Base-by-base conservation (phyloP, 2,113 vertebrate species). In the Dascyllus trimaculatus region DNA sequence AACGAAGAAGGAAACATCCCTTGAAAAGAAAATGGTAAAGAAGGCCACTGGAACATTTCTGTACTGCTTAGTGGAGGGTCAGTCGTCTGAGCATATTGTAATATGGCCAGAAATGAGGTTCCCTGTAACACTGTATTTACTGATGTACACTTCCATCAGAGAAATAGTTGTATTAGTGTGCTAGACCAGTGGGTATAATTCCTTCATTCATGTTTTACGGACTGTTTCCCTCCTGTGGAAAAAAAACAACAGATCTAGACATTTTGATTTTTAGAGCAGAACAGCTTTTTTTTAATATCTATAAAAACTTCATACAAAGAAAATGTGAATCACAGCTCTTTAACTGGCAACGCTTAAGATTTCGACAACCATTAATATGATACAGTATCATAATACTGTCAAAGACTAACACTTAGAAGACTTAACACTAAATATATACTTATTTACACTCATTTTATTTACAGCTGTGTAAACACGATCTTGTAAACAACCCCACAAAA, bases 301-400 rank as follows among this genome's bases (percentile, higher is more conserved):
- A 80, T 85, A 82, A 88, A 91, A 87, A 53, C 25, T 4, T 35
- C 18, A 68, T 74, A 72, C 35, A 84, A 90, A 87, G 51, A 82
- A 89, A 90, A 83, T 54, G 25, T 32, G 68, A 81, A 62, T 72
- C 5, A 75, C 74, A 78, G 29, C 46, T 82, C 3, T 61, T 67
- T 52, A 86, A 87, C 84, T 43, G 51, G 74, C 52, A 86, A 85
- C 59, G 80, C 26, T 52, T 51, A 40, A 73, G 24, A 13, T 72
- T 78, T 69, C 49, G 52, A 82, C 51, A 81, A 69, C 67, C 19
- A 29, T 29, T 29, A 54, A 72, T 24, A 80, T 57, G 35, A 66
- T 24, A 35, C 17, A 72, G 38, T 29, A 87, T 75, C 70, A 71
- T 78, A 80, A 80, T 81, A 70, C 49, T 68, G 54, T 74, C 78